Conservation (phyloP, 64 coral and sea anemone genomes). For the Stylophora pistillata region DNA sequence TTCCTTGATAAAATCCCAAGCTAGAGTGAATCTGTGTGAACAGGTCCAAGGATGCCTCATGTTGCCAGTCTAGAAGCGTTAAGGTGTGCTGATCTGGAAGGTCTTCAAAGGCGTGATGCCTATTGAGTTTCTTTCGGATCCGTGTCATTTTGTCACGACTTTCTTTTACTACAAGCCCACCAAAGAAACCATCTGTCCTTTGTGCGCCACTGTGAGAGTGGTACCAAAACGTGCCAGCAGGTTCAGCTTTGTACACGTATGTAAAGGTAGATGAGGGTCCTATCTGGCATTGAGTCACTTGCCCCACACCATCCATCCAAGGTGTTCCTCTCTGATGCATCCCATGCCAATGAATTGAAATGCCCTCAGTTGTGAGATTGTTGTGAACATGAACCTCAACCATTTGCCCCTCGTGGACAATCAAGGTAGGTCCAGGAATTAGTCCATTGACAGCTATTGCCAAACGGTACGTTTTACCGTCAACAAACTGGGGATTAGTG, state of each 20-base stretch:
- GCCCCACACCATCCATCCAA: constrained; percentile 76
- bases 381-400: constrained; percentile 50
- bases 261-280: constrained; percentile 42
- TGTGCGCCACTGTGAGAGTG: constrained; percentile 61
- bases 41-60: constrained; percentile 47
- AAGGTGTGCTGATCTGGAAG: constrained; percentile 35
- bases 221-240: constrained; percentile 61
- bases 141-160: not conserved
- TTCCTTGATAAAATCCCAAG: constrained; percentile 50
- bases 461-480: constrained; percentile 52
- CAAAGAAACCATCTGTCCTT: constrained; percentile 60
- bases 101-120: constrained; percentile 1
- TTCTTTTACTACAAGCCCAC: constrained; percentile 54
- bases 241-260: constrained; percentile 39
- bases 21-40: not conserved
- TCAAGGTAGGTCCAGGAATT: constrained; percentile 81
- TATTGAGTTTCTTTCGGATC: not conserved
- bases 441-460: constrained; percentile 66
- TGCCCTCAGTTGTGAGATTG: constrained; percentile 48
- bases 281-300: constrained; percentile 71
- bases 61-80: constrained; percentile 54
- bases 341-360: constrained; percentile 77
- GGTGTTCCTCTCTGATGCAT: constrained; percentile 57
- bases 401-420: constrained; percentile 45
- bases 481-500: constrained; percentile 32